phyloP scores from a whole-genome alignment of 1,140 invertebrate genomes.

The Bombus waltoni region DNA sequence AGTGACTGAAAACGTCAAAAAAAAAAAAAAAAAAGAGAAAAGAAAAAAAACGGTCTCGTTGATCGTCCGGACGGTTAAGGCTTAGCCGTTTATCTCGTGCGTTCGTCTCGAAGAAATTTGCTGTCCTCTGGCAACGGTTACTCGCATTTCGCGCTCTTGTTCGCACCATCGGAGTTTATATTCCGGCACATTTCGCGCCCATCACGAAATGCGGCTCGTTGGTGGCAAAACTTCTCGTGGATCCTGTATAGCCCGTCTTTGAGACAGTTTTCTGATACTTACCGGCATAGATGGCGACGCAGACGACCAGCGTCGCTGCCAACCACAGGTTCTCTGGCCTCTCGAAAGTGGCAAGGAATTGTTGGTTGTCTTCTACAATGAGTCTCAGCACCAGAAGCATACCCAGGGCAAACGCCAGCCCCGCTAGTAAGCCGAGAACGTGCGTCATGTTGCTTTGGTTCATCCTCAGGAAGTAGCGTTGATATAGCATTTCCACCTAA shows the following conservation, averaged over 20 bases:
- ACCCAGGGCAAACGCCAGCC: slow-evolving; percentile 86
- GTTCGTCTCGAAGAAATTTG: too few relatives aligned
- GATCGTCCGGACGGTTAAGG: not conserved
- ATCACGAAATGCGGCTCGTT: too few relatives aligned
- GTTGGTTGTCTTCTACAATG: slow-evolving; percentile 66
- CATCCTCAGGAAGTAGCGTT: slow-evolving; percentile 95
- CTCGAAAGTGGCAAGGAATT: slow-evolving; percentile 66
- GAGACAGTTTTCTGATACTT: slow-evolving; percentile 8
- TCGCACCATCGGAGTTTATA: too few relatives aligned
- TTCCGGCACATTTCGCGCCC: too few relatives aligned
- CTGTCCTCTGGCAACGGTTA: too few relatives aligned
- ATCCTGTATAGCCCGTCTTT: too few relatives aligned
- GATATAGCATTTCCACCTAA: slow-evolving; percentile 94
- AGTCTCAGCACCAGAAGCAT: slow-evolving; percentile 72
- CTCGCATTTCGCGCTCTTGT: too few relatives aligned
- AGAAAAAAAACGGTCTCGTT: not conserved
- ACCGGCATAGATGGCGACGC: slow-evolving; percentile 78
- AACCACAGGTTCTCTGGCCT: slow-evolving; percentile 74
- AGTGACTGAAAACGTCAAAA: not conserved
- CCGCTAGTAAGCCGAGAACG: slow-evolving; percentile 89
- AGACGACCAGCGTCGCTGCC: slow-evolving; percentile 73
- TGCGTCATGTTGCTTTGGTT: slow-evolving; percentile 95
- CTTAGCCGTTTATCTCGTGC: not conserved
- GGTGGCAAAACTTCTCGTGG: too few relatives aligned
- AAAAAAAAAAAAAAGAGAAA: too few relatives aligned